Evolutionary conservation across 2,888 invertebrate species (phyloP), one percentile per base, ranked within the genome.

Genomic region (Pseudococcus longispinus): DNA sequence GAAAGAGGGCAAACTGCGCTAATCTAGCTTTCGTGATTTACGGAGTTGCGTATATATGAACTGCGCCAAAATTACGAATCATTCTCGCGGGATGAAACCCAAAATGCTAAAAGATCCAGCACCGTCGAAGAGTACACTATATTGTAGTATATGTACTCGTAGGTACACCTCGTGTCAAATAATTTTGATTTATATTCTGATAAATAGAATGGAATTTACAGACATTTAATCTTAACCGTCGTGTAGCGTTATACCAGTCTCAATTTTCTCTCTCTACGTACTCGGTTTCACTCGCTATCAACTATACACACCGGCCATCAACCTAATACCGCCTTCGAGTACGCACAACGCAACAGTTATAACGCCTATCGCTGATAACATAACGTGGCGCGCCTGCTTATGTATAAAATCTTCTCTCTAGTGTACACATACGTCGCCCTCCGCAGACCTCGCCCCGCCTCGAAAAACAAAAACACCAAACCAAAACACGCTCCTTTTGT

Each of bases 171-270:
- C 44, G 42, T 15, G 86, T 86, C 86, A 80, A 86, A 86, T 86
- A 86, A 77, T 86, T 86, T 86, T 86, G 86, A 86, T 86, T 86
- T 86, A 86, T 86, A 86, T 55, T 65, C 20, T 37, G 85, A 74
- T 85, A 74, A 80, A 86, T 77, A 77, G 51, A 32, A 84, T 42
- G 77, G 42, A 80, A 80, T 80, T 80, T 42, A 37, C 42, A 80
- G 37, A 80, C 77, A 23, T 42, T 80, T 80, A 80, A 80, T 80
- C 77, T 80, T 80, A 20, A 60, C 11, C 60, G 55, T 55, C 37
- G 15, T 20, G 2, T 23, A 60, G 2, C 60, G 37, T n/a, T 8
- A n/a, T 55, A 55, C 55, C 3, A n/a, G 55, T 55, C 55, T 60
- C 60, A 60, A 60, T 60, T 60, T 60, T 60, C n/a, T 60, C 2